phyloP scores from a whole-genome alignment of 1,140 invertebrate species.

The Micrasema longulum region DNA sequence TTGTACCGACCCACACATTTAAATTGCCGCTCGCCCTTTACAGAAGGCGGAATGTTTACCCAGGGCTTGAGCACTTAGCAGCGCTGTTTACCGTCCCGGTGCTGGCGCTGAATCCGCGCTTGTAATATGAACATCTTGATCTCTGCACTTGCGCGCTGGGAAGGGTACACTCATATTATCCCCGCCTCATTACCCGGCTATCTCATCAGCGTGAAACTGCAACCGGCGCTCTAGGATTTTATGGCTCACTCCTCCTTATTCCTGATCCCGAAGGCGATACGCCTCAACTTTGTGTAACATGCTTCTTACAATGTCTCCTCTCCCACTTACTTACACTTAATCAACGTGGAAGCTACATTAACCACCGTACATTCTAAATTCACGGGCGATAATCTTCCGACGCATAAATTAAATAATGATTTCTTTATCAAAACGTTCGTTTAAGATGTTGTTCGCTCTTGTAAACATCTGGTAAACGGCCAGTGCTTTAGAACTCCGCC shows the following conservation, averaged over 20 bases:
- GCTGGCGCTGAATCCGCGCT: too few relatives aligned
- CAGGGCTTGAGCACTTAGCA: too few relatives aligned
- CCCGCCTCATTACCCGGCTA: slow-evolving; percentile 6
- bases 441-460: background rate
- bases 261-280: background rate
- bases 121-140: too few relatives aligned
- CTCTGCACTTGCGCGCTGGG: too few relatives aligned
- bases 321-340: background rate
- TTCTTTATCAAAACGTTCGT: background rate
- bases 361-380: background rate
- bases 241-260: slow-evolving; percentile 13
- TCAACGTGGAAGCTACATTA: too few relatives aligned
- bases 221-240: background rate
- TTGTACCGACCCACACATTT: too few relatives aligned
- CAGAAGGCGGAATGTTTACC: too few relatives aligned
- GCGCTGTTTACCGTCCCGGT: too few relatives aligned
- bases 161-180: background rate
- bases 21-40: too few relatives aligned
- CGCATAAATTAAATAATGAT: background rate
- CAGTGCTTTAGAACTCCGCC: background rate
- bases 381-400: background rate
- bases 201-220: slow-evolving; percentile 7
- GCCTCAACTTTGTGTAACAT: slow-evolving; percentile 3
- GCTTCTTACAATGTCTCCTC: slow-evolving; percentile 1
- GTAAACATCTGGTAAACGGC: background rate